These are phyloP conservation scores for Antechinus flavipes DNA, from an alignment of 2,113 vertebrate species.

Conservation along the genomic window DNA sequence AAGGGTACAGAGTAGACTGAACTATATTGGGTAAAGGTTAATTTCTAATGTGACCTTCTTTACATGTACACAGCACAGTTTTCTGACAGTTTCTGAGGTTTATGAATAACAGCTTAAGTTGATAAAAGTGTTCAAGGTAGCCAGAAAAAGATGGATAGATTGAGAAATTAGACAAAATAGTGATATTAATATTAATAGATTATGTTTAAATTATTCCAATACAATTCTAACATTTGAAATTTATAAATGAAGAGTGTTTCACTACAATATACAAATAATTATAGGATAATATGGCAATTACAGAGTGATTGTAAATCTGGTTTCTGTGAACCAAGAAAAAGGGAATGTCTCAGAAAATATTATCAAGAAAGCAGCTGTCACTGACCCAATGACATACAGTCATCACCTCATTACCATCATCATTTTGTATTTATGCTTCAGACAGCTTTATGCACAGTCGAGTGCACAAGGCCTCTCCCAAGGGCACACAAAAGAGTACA, in stretches of 20 bases:
- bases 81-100: neutral
- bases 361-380: neutral
- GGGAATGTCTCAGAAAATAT: neutral
- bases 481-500: neutral
- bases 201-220: neutral
- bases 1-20: neutral
- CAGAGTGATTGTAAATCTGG: neutral
- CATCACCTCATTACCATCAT: neutral
- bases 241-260: neutral
- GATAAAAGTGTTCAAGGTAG: neutral
- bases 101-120: neutral
- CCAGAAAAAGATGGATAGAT: neutral
- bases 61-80: neutral
- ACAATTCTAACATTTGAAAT: neutral
- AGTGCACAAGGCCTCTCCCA: neutral
- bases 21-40: neutral
- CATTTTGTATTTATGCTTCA: neutral
- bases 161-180: neutral
- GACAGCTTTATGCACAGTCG: neutral
- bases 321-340: neutral
- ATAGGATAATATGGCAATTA: neutral
- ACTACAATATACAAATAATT: neutral
- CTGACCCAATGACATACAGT: neutral
- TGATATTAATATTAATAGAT: neutral
- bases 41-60: neutral